A percentile compares a stretch with the other conserved stretches of the same genome.
Evolutionary conservation across 2,888 invertebrate species (phyloP).

Genomic region (Troglohyphantes excavatus): DNA sequence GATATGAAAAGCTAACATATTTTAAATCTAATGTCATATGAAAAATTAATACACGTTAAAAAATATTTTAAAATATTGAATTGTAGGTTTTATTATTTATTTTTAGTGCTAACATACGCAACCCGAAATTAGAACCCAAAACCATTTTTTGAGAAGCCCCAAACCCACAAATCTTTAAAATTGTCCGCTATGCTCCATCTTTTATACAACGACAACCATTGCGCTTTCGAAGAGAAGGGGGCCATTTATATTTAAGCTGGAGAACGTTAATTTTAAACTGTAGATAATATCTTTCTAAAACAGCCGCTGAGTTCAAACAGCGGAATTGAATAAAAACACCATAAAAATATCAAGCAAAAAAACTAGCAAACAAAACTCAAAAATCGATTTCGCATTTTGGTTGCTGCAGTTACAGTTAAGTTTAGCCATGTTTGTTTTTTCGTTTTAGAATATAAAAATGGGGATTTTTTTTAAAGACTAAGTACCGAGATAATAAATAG

Average conservation of each 20-base stretch:
- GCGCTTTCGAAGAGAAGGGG: background rate
- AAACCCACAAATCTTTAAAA: slow-evolving; percentile 18
- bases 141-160: background rate
- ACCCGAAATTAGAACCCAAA: background rate
- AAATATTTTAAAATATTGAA: too few species aligned
- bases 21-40: too few species aligned
- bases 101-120: too few species aligned
- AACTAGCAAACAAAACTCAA: slow-evolving; percentile 26
- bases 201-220: slow-evolving; percentile 45
- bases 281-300: slow-evolving; percentile 72
- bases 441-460: background rate
- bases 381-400: slow-evolving; percentile 63
- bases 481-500: slow-evolving; percentile 44
- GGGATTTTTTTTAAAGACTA: slow-evolving; percentile 15
- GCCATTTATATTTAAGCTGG: slow-evolving; percentile 41
- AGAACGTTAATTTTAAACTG: slow-evolving; percentile 66
- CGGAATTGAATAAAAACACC: slow-evolving; percentile 55
- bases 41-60: too few species aligned
- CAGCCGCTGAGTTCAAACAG: slow-evolving; percentile 59
- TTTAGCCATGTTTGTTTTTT: slow-evolving; percentile 43
- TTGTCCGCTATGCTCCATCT: background rate
- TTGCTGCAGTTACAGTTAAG: slow-evolving; percentile 34
- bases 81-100: too few species aligned
- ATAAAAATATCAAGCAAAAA: slow-evolving; percentile 17
- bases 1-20: too few species aligned